These are phyloP conservation scores for Drosophila quadrilineata DNA, from an alignment of 1,140 invertebrate species.

Conservation along the genomic window DNA sequence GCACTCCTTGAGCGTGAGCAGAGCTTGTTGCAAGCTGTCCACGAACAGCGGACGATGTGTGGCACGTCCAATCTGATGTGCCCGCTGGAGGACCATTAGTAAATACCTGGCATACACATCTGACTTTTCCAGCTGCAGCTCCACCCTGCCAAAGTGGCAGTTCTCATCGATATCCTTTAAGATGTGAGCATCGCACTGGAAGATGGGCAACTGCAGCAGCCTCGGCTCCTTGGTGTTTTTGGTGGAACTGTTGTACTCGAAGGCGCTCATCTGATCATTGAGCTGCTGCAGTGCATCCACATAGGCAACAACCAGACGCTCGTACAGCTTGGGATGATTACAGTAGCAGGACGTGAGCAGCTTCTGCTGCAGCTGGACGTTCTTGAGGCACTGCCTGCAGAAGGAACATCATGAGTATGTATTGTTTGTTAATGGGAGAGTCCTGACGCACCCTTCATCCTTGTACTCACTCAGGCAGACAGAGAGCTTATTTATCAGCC, in stretches of 20 bases:
- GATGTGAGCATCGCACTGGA: constrained; percentile 35
- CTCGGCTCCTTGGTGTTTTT: neutral
- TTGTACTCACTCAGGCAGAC: constrained; percentile 32
- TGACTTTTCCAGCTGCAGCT: constrained; percentile 31
- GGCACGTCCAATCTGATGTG: constrained; percentile 48
- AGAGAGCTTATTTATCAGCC: constrained; percentile 67
- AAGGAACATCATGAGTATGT: neutral
- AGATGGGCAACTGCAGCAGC: constrained; percentile 25
- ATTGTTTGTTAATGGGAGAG: neutral
- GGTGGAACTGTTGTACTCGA: constrained; percentile 25
- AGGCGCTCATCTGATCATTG: constrained; percentile 21
- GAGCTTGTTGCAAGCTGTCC: constrained; percentile 41
- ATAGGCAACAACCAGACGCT: constrained; percentile 50
- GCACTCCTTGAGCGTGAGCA: constrained; percentile 61
- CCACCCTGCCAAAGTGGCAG: constrained; percentile 43
- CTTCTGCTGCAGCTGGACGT: constrained; percentile 57
- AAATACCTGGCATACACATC: constrained; percentile 50
- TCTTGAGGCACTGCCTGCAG: constrained; percentile 47
- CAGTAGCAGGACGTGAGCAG: constrained; percentile 60
- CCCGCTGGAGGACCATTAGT: constrained; percentile 49
- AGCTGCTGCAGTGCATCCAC: constrained; percentile 54
- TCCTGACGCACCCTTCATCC: constrained; percentile 32
- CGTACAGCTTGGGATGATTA: constrained; percentile 61
- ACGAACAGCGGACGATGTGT: constrained; percentile 53
- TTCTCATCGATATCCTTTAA: constrained; percentile 58